Evolutionary conservation across 2,797 vertebrate species (phyloP).

Genomic region (Sciaenops ocellatus): DNA sequence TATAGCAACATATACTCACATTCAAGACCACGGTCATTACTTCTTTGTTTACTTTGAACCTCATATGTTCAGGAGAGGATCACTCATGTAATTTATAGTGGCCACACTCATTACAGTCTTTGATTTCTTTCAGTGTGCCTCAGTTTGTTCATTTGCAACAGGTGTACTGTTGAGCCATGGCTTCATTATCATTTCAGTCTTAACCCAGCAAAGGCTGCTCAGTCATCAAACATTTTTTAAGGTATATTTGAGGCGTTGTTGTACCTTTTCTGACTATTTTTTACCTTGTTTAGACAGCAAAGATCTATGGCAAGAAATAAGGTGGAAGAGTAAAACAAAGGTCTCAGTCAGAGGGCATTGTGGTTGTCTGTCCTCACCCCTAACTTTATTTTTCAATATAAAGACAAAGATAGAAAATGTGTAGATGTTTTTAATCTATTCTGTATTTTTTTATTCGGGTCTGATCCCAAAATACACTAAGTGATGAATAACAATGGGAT

Average conservation of each 20-base stretch:
- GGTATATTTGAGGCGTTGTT: not conserved
- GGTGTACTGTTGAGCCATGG: no score
- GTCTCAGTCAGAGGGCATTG: not conserved
- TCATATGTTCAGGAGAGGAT: not conserved
- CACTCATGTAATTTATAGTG: not conserved
- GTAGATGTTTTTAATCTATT: not conserved
- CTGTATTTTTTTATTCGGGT: not conserved
- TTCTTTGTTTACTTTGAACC: constrained; percentile 16
- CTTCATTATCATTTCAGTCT: not conserved
- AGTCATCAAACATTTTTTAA: not conserved
- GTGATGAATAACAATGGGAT: not conserved
- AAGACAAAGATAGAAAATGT: constrained; percentile 1
- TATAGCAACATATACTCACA: not conserved
- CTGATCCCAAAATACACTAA: not conserved
- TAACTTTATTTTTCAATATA: not conserved
- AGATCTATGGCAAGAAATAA: not conserved
- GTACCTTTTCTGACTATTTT: not conserved
- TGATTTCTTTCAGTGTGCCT: not conserved
- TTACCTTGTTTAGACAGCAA: not conserved
- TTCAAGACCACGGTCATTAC: not conserved
- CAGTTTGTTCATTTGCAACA: not conserved
- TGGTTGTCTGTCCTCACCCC: not conserved
- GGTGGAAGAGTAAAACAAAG: not conserved
- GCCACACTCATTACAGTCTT: not conserved
- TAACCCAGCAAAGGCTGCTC: not conserved